Evolutionary conservation across 2,113 vertebrate species (phyloP), one percentile per base, ranked within the genome.

Genomic region (Macroglossus sobrinus): DNA sequence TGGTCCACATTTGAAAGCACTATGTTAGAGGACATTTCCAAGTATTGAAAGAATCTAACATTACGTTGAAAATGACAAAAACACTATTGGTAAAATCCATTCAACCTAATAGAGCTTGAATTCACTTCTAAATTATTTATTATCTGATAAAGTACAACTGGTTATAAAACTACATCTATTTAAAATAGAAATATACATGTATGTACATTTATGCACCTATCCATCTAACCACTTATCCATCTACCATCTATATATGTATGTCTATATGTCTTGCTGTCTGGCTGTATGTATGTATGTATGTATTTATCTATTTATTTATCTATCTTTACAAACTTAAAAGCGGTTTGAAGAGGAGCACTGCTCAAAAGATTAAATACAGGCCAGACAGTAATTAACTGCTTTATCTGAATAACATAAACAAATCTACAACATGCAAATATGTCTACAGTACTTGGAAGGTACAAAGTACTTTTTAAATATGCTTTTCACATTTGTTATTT

Each of bases 81-180:
- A 68, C n/a, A 63, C 0, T 89, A 26, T 75, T 69, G 93, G 5
- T 71, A 82, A 95, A 95, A 75, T 80, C 35, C 45, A 43, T 71
- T 96, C 55, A 92, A 81, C 14, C 18, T 84, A 69, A 84, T 68
- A 59, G 38, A 63, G 22, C 66, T 81, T 89, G 18, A 40, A 72
- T 69, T 96, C 24, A 90, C 33, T 63, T 93, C 69, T 72, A 84
- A 93, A 0, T 78, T 96, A 59, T 24, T 81, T 64, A 91, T 33
- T 82, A 89, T 69, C 78, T 63, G 11, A 84, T 74, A 72, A 89
- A 93, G 15, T 80, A 74, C 81, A 66, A 91, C 66, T 85, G 12
- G 53, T 89, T 63, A 84, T 75, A 76, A 92, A 66, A 85, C 22
- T 55, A 43, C 68, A 1, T 88, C 59, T 63, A 89, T 89, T 93